Evolutionary conservation across 1,140 invertebrate species (phyloP).

Genomic region (Pantala flavescens): DNA sequence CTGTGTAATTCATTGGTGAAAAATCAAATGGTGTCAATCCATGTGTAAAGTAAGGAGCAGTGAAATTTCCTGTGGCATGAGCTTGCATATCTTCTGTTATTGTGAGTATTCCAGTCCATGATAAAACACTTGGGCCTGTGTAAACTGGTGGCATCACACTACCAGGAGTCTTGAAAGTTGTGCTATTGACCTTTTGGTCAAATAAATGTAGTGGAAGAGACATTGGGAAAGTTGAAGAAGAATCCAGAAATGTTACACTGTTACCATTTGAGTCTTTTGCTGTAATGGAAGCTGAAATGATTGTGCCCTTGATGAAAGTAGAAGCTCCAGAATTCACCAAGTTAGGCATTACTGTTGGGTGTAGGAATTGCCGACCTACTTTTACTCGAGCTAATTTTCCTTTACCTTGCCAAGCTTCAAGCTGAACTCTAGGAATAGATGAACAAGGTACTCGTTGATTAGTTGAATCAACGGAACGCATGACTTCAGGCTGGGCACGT

Average conservation of each 20-base stretch:
- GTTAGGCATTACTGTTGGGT: not conserved
- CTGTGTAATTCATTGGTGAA: not conserved
- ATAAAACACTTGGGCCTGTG: not conserved
- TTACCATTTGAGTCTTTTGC: not conserved
- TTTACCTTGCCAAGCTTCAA: conserved; percentile 47
- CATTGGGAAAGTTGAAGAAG: not conserved
- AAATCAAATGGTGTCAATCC: not conserved
- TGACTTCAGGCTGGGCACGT: conserved; percentile 63
- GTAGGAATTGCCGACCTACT: not conserved
- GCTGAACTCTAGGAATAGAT: conserved; percentile 42
- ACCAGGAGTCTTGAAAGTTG: not conserved
- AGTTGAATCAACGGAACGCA: conserved; percentile 45
- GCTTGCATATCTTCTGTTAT: not conserved
- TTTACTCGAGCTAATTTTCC: not conserved
- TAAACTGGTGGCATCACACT: not conserved
- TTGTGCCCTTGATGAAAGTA: not conserved
- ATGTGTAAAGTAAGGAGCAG: not conserved
- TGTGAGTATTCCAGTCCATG: not conserved
- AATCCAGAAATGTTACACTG: not conserved
- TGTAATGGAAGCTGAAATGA: not conserved
- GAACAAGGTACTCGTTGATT: conserved; percentile 55
- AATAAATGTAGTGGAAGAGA: not conserved
- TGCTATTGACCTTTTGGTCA: not conserved
- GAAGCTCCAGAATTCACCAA: not conserved
- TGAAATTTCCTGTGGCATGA: not conserved